Percentiles rank a stretch among this genome's conserved stretches.
These are phyloP conservation scores for Synergus umbraculus DNA, from an alignment of 2,888 invertebrate genomes.

Conservation along the genomic window DNA sequence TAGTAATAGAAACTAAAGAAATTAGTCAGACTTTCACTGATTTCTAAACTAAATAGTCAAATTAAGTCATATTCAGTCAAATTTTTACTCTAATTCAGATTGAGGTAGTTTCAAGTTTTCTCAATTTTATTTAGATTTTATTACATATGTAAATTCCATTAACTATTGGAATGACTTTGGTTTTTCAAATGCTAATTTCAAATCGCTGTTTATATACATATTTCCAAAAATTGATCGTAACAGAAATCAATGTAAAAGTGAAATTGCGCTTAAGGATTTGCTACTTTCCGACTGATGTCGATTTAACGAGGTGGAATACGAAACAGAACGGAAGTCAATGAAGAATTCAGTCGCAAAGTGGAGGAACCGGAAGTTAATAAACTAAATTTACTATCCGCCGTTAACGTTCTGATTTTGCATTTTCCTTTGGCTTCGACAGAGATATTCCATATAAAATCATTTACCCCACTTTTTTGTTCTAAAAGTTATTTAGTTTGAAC, in stretches of 20 bases:
- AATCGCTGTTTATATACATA: slow-evolving; percentile 10
- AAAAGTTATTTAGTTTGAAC: background rate
- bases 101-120: background rate
- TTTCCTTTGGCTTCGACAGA: background rate
- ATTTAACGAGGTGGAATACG: slow-evolving; percentile 58
- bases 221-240: slow-evolving; percentile 1
- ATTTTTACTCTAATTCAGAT: no score
- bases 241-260: slow-evolving; percentile 2
- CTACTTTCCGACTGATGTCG: slow-evolving; percentile 52
- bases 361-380: slow-evolving; percentile 68
- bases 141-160: background rate
- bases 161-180: background rate
- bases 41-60: no score
- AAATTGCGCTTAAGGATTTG: slow-evolving; percentile 40
- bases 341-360: slow-evolving; percentile 50
- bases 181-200: background rate
- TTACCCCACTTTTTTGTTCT: background rate
- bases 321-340: slow-evolving; percentile 58
- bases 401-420: slow-evolving; percentile 52
- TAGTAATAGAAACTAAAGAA: no score
- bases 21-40: no score
- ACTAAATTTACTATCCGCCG: slow-evolving; percentile 67
- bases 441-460: background rate
- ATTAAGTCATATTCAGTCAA: no score
- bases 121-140: background rate